phyloP scores from a whole-genome alignment of 2,797 vertebrate species.

The Melopsittacus undulatus region DNA sequence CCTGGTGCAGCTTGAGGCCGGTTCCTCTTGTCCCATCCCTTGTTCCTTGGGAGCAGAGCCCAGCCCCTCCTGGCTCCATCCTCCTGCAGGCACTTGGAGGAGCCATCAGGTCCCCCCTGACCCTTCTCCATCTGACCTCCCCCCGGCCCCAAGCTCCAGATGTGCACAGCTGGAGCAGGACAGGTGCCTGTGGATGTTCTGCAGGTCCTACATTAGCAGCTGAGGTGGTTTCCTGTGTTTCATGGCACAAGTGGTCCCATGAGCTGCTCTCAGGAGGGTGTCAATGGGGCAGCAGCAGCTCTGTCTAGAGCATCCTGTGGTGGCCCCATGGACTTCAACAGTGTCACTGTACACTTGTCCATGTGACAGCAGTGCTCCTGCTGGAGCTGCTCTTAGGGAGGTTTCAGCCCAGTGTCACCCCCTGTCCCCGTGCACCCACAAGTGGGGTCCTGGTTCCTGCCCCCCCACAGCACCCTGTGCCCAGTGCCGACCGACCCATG shows the following conservation, averaged over 20 bases:
- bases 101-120: neutral
- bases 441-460: neutral
- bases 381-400: neutral
- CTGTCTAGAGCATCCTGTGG: neutral
- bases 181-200: neutral
- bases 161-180: neutral
- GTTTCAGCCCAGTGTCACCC: neutral
- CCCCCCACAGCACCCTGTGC: neutral
- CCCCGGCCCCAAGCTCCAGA: neutral
- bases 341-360: neutral
- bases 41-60: too few species aligned
- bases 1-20: too few species aligned
- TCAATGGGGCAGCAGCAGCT: neutral
- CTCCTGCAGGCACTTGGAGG: neutral
- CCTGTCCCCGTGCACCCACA: neutral
- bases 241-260: neutral
- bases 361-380: neutral
- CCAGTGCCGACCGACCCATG: rapidly evolving
- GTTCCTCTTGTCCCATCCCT: too few species aligned
- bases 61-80: neutral
- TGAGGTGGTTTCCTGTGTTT: neutral
- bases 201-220: neutral
- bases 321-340: rapidly evolving
- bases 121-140: neutral
- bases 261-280: neutral